Conservation (phyloP, 2,888 invertebrate genomes). For the Stramonita haemastoma region DNA sequence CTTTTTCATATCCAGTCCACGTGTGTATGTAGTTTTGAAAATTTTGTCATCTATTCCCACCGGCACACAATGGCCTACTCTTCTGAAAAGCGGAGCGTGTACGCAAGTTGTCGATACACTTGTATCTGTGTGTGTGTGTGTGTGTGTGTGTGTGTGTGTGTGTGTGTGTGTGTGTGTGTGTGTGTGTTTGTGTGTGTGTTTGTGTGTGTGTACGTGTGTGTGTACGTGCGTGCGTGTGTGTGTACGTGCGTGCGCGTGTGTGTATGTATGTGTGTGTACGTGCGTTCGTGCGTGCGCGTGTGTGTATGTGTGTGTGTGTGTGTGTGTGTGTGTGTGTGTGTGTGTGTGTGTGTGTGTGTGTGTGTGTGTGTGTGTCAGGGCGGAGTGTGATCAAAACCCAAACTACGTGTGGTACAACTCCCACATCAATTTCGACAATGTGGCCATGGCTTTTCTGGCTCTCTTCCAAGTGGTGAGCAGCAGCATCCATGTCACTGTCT, state of each 20-base stretch:
- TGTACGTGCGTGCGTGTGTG: constrained; percentile 13
- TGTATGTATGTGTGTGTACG: no score
- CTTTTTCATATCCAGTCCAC: no score
- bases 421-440: constrained; percentile 96
- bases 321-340: constrained; percentile 34
- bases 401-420: constrained; percentile 94
- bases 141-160: no score
- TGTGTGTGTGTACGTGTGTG: constrained; percentile 27
- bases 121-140: no score
- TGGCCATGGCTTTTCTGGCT: constrained; percentile 94
- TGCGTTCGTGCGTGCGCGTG: not conserved
- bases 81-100: no score
- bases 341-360: constrained; percentile 39
- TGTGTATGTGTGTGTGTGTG: not conserved
- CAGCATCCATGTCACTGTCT: not conserved
- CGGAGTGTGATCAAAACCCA: constrained; percentile 67
- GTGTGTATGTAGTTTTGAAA: no score
- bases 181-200: not conserved
- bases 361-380: constrained; percentile 4
- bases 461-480: constrained; percentile 91
- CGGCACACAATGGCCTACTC: no score
- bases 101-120: no score
- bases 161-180: no score
- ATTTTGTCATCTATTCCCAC: no score
- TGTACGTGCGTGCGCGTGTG: not conserved